Evolutionary conservation across 2,888 invertebrate species (phyloP).

Genomic region (Capitulum mitella): DNA sequence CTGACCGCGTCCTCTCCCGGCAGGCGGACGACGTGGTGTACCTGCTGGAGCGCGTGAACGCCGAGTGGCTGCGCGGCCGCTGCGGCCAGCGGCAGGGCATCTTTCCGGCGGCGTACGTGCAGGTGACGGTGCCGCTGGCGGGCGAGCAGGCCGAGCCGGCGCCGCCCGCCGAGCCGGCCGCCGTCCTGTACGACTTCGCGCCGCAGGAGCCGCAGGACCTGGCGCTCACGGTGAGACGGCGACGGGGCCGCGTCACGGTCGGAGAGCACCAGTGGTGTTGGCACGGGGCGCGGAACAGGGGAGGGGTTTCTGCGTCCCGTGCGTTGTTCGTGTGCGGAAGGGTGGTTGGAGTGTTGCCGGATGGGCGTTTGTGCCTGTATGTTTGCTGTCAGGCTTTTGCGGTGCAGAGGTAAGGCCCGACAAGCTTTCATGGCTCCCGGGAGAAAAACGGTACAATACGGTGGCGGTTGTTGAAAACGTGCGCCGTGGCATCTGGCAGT

Average conservation of each 20-base stretch:
- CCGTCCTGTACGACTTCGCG: slow-evolving; percentile 65
- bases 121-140: slow-evolving; percentile 61
- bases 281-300: too few relatives aligned
- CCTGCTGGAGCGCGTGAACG: slow-evolving; percentile 60
- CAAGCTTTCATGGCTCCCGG: too few relatives aligned
- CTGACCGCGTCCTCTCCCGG: not conserved
- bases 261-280: too few relatives aligned
- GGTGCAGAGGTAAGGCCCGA: too few relatives aligned
- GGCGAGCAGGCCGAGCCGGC: not conserved
- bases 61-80: slow-evolving; percentile 72
- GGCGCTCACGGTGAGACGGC: slow-evolving; percentile 48
- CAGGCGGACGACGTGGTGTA: slow-evolving; percentile 66
- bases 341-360: too few relatives aligned
- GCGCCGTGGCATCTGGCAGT: too few relatives aligned
- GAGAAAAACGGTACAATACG: too few relatives aligned
- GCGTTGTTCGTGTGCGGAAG: too few relatives aligned
- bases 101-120: slow-evolving; percentile 72
- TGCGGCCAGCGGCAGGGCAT: slow-evolving; percentile 64
- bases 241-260: not conserved
- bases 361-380: too few relatives aligned
- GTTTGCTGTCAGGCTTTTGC: too few relatives aligned
- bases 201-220: slow-evolving; percentile 56
- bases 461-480: too few relatives aligned
- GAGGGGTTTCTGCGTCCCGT: too few relatives aligned
- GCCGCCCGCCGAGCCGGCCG: slow-evolving; percentile 43